Conservation (phyloP, 2,888 invertebrate species). For the Acanthosoma haemorrhoidale region DNA sequence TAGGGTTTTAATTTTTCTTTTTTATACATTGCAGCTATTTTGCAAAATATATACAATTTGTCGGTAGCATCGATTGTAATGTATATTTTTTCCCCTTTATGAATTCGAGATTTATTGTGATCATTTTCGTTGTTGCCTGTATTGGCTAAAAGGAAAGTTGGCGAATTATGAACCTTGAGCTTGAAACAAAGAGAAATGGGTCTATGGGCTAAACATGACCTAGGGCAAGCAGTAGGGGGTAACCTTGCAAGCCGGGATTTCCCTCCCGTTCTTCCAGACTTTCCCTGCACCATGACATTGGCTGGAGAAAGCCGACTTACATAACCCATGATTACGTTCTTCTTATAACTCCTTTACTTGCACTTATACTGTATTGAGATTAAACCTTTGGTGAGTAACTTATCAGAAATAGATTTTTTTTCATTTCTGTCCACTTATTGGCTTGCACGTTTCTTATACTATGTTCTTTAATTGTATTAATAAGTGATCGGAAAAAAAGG, state of each 20-base stretch:
- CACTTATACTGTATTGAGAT: neutral
- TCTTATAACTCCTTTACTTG: slow-evolving; percentile 6
- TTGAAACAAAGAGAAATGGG: slow-evolving; percentile 23
- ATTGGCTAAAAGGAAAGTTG: neutral
- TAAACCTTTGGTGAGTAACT: too few relatives aligned
- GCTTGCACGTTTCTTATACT: too few relatives aligned
- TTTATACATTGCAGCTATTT: too few relatives aligned
- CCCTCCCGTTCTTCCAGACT: slow-evolving; percentile 18
- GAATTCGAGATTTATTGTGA: too few relatives aligned
- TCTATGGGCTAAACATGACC: slow-evolving; percentile 31
- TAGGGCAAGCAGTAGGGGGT: slow-evolving; percentile 11
- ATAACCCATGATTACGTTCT: slow-evolving; percentile 9
- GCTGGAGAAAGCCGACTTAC: slow-evolving; percentile 22
- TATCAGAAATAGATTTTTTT: too few relatives aligned
- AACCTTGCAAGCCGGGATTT: slow-evolving; percentile 17
- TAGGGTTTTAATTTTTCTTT: too few relatives aligned
- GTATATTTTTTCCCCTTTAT: too few relatives aligned
- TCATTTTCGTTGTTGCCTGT: neutral
- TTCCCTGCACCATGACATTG: slow-evolving; percentile 29
- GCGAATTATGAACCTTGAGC: neutral
- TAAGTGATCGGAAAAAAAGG: too few relatives aligned
- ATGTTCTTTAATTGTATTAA: too few relatives aligned
- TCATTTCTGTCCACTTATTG: too few relatives aligned
- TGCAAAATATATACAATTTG: too few relatives aligned
- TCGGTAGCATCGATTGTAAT: too few relatives aligned